A percentile compares a stretch with the other conserved stretches of the same genome.
Evolutionary conservation across 1,140 invertebrate species (phyloP).

Genomic region (Magallana gigas): DNA sequence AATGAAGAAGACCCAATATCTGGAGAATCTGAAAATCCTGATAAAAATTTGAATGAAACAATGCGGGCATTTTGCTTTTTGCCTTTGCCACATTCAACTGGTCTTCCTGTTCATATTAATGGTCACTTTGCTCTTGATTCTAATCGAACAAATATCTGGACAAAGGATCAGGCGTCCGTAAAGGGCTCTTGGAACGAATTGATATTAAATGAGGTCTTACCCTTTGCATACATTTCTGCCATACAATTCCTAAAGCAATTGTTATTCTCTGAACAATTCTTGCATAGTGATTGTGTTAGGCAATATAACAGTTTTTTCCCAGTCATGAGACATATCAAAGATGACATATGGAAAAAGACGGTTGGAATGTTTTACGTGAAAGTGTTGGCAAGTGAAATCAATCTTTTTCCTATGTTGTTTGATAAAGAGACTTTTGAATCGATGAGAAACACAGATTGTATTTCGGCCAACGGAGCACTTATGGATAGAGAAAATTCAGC

Average conservation of each 20-base stretch:
- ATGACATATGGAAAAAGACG: not conserved
- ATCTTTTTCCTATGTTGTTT: not conserved
- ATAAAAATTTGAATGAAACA: not conserved
- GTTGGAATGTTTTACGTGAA: not conserved
- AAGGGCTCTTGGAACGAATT: slow-evolving; percentile 66
- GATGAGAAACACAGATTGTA: not conserved
- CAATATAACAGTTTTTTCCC: not conserved
- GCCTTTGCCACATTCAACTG: slow-evolving; percentile 71
- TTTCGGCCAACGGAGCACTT: not conserved
- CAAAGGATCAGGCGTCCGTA: not conserved
- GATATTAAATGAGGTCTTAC: slow-evolving; percentile 63
- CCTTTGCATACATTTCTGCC: slow-evolving; percentile 63
- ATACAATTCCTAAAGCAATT: slow-evolving; percentile 47
- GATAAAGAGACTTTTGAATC: not conserved
- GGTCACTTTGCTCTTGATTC: slow-evolving; percentile 75
- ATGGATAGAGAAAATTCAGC: not conserved
- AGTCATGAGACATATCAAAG: not conserved
- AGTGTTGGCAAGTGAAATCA: not conserved
- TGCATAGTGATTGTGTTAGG: not conserved
- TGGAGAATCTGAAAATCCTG: not conserved
- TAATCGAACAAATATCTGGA: slow-evolving; percentile 59
- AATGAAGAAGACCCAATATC: not conserved
- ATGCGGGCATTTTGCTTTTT: slow-evolving; percentile 72
- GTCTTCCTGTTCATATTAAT: slow-evolving; percentile 75
- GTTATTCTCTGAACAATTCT: not conserved